Percentiles rank a stretch among this genome's conserved stretches.
phyloP scores from a whole-genome alignment of 1,140 invertebrate genomes.

The Heliconius melpomene region DNA sequence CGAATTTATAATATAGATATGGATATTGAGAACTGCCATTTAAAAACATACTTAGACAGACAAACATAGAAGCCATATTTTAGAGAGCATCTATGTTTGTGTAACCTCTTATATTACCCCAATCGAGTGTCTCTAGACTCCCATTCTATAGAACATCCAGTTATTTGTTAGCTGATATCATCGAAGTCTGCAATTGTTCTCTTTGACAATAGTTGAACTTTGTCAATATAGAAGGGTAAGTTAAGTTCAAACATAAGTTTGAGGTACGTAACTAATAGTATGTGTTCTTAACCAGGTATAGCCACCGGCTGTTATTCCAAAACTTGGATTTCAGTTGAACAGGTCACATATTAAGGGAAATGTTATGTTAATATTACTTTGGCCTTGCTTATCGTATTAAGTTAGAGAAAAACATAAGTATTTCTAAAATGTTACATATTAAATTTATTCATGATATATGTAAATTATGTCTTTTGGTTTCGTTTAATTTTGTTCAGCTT shows the following conservation, averaged over 20 bases:
- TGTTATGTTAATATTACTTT: not conserved
- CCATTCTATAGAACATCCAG: conserved; percentile 19
- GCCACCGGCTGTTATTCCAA: not conserved
- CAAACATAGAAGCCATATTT: conserved; percentile 1
- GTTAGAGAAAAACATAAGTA: not conserved
- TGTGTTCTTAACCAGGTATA: conserved; percentile 3
- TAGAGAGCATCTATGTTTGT: not conserved
- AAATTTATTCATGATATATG: not conserved
- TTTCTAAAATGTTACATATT: not conserved
- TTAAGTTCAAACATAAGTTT: conserved; percentile 21
- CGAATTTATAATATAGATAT: too few relatives aligned
- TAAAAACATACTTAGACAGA: not conserved
- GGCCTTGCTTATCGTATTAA: not conserved
- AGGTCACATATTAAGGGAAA: not conserved
- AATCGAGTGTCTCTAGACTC: conserved; percentile 5
- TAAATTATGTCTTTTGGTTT: too few relatives aligned
- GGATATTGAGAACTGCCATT: not conserved
- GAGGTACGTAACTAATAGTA: conserved; percentile 8
- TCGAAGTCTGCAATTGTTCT: conserved; percentile 24
- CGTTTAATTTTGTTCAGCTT: not conserved
- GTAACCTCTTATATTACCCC: not conserved
- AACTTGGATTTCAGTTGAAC: conserved; percentile 1
- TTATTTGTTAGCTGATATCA: conserved; percentile 30
- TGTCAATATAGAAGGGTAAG: conserved; percentile 27
- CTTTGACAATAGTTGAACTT: conserved; percentile 28